Evolutionary conservation across 1,140 invertebrate genomes (phyloP).

Genomic region (Heliconius hermathena): DNA sequence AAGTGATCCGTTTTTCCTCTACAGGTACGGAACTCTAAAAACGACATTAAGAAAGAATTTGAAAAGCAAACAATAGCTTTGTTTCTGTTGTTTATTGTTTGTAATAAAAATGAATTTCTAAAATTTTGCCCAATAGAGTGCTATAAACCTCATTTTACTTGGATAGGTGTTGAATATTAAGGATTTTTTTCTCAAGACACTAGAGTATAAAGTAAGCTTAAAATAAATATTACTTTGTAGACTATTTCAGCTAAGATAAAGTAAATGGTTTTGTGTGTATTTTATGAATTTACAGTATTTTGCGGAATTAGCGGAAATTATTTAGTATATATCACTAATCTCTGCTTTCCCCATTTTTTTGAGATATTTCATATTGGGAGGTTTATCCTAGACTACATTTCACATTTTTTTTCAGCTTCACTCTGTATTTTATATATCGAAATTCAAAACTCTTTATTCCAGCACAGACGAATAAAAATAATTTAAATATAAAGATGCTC

Average conservation of each 20-base stretch:
- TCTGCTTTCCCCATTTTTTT: too few species aligned
- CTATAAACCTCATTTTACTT: constrained; percentile 8
- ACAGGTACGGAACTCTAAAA: too few species aligned
- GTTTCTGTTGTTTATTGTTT: background rate
- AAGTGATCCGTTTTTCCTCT: too few species aligned
- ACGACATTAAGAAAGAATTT: too few species aligned
- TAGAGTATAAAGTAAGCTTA: background rate
- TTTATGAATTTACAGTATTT: background rate
- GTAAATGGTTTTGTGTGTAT: background rate
- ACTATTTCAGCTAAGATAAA: background rate
- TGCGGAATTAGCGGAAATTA: background rate
- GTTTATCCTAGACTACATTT: too few species aligned
- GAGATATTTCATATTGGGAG: too few species aligned
- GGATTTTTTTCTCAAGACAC: background rate
- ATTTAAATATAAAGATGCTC: too few species aligned
- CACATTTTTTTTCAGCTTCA: too few species aligned
- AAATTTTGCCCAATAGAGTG: background rate
- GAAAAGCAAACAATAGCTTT: too few species aligned
- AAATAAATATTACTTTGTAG: constrained; percentile 7
- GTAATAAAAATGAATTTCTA: constrained; percentile 8
- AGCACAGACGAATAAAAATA: too few species aligned
- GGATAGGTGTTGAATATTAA: background rate
- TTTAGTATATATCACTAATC: background rate
- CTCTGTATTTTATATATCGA: too few species aligned
- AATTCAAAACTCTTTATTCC: too few species aligned